Evolutionary conservation across 2,888 invertebrate species (phyloP).

Genomic region (Xestia rhomboidea): DNA sequence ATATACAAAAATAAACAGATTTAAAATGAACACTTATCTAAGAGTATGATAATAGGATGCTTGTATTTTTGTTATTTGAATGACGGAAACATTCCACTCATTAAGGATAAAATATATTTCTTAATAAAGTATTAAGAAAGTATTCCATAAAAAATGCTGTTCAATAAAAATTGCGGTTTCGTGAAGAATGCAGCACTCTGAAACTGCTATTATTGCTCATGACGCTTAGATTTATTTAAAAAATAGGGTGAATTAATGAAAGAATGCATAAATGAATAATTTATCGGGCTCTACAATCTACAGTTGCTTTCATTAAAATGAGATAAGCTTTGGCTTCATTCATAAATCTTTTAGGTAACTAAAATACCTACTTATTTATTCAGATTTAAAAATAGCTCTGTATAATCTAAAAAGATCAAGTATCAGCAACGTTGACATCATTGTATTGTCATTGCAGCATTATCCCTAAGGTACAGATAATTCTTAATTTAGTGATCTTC

Average conservation of each 20-base stretch:
- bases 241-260: slow-evolving; percentile 14
- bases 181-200: slow-evolving; percentile 15
- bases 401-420: neutral
- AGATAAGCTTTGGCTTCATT: slow-evolving; percentile 3
- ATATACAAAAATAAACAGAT: neutral
- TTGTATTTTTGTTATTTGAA: neutral
- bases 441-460: neutral
- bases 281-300: slow-evolving; percentile 1
- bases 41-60: neutral
- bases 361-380: neutral
- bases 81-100: slow-evolving; percentile 17
- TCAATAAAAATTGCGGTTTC: slow-evolving; percentile 25
- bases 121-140: neutral
- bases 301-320: neutral
- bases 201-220: slow-evolving; percentile 6
- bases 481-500: neutral
- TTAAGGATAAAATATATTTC: neutral
- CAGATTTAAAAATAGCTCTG: neutral
- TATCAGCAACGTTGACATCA: neutral
- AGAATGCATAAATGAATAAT: slow-evolving; percentile 23
- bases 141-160: slow-evolving; percentile 28
- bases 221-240: neutral
- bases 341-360: neutral
- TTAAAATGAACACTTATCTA: neutral
- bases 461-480: neutral